phyloP scores from a whole-genome alignment of 2,888 invertebrate genomes.

The Theretra japonica region DNA sequence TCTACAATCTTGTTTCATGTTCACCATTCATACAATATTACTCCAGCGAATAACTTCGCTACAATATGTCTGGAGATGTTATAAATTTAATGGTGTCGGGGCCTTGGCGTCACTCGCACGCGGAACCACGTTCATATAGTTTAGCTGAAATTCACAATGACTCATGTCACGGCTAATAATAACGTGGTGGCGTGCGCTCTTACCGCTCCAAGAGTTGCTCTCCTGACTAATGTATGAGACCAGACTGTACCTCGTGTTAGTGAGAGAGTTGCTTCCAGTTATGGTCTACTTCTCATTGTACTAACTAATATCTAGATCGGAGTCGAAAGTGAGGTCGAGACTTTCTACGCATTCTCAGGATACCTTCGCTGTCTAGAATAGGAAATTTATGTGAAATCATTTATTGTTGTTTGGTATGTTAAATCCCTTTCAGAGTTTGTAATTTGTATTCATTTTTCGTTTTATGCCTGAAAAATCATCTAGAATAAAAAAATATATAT shows the following conservation, averaged over 20 bases:
- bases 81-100: slow-evolving; percentile 22
- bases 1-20: background rate
- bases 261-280: slow-evolving; percentile 9
- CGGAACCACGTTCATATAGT: slow-evolving; percentile 28
- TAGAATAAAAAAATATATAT: no score
- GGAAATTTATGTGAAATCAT: background rate
- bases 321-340: slow-evolving; percentile 12
- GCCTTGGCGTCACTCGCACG: slow-evolving; percentile 24
- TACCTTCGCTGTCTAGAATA: background rate
- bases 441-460: background rate
- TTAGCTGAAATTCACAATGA: slow-evolving; percentile 29
- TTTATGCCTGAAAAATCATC: no score
- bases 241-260: background rate
- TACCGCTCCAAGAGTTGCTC: background rate
- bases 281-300: slow-evolving; percentile 13
- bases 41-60: background rate
- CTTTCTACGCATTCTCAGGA: slow-evolving; percentile 16
- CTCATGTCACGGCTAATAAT: slow-evolving; percentile 28
- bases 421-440: background rate
- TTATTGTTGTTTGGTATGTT: background rate
- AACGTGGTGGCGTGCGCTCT: slow-evolving; percentile 1
- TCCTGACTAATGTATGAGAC: background rate
- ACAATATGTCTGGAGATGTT: slow-evolving; percentile 14
- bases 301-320: background rate
- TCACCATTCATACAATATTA: slow-evolving; percentile 7